Conservation (phyloP, 2,888 invertebrate genomes). For the Drosophila robusta region DNA sequence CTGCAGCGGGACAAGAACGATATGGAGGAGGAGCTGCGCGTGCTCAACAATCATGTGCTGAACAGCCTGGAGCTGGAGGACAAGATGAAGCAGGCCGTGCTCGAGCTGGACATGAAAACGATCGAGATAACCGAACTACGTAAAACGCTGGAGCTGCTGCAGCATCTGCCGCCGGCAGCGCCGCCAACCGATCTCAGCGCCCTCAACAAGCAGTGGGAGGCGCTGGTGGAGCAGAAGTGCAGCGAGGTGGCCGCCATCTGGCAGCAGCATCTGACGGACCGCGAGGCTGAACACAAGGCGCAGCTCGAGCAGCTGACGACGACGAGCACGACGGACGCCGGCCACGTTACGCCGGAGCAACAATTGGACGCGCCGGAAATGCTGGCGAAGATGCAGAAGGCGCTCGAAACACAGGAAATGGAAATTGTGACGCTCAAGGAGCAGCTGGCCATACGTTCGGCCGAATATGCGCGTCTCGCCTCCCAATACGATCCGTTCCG, state of each 20-base stretch:
- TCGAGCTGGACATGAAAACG: constrained; percentile 83
- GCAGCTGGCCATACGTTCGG: constrained; percentile 87
- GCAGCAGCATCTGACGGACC: constrained; percentile 89
- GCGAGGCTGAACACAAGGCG: constrained; percentile 87
- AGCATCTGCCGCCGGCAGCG: constrained; percentile 17
- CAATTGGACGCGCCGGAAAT: constrained; percentile 49
- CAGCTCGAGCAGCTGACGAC: constrained; percentile 49
- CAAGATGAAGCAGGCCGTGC: constrained; percentile 78
- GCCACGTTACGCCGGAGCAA: too few relatives aligned
- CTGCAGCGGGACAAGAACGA: constrained; percentile 78
- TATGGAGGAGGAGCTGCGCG: constrained; percentile 84
- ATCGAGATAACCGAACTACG: constrained; percentile 84
- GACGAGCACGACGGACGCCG: too few relatives aligned
- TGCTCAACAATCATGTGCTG: constrained; percentile 84
- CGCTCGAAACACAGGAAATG: constrained; percentile 89
- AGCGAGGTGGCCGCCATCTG: constrained; percentile 89
- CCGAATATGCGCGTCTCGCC: constrained; percentile 87
- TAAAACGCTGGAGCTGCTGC: constrained; percentile 60
- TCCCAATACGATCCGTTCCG: constrained; percentile 85
- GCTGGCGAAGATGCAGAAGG: constrained; percentile 85
- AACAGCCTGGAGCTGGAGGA: constrained; percentile 83
- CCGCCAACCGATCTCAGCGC: constrained; percentile 54
- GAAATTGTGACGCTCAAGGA: constrained; percentile 91
- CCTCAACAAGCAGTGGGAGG: constrained; percentile 85
- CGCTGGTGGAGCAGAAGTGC: constrained; percentile 88